A percentile compares a stretch with the other conserved stretches of the same genome.
phyloP scores from a whole-genome alignment of 2,888 invertebrate genomes.

The Noctua janthe region DNA sequence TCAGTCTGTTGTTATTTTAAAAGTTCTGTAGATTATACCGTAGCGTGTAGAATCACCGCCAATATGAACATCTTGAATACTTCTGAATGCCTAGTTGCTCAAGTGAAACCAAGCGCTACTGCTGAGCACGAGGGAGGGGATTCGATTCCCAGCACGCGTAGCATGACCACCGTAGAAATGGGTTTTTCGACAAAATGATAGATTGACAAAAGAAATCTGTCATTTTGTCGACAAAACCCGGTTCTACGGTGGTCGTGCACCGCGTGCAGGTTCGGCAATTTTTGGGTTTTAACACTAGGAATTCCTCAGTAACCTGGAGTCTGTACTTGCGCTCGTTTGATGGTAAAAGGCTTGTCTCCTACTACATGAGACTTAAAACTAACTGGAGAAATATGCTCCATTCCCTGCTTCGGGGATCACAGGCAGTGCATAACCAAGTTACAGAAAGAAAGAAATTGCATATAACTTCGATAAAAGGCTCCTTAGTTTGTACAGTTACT shows the following conservation, averaged over 20 bases:
- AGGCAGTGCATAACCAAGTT: neutral
- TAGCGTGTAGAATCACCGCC: neutral
- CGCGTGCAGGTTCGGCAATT: neutral
- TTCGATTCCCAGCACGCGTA: no score
- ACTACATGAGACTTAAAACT: neutral
- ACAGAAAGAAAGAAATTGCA: neutral
- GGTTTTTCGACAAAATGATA: no score
- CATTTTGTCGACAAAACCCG: no score
- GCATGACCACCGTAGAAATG: no score
- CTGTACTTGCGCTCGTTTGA: neutral
- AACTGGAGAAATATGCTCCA: neutral
- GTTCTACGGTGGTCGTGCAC: no score
- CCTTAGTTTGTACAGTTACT: neutral
- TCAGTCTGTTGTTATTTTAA: neutral
- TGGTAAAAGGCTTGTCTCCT: neutral
- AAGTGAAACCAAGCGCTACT: no score
- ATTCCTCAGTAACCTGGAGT: neutral
- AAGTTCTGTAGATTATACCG: neutral
- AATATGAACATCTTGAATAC: neutral
- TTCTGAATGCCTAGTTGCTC: no score
- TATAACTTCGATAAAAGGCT: neutral
- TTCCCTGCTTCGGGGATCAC: neutral
- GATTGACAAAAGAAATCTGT: no score
- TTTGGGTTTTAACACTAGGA: neutral
- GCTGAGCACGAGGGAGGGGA: no score